These are phyloP conservation scores for Xestia rhomboidea DNA, from an alignment of 2,888 invertebrate species.

Conservation along the genomic window DNA sequence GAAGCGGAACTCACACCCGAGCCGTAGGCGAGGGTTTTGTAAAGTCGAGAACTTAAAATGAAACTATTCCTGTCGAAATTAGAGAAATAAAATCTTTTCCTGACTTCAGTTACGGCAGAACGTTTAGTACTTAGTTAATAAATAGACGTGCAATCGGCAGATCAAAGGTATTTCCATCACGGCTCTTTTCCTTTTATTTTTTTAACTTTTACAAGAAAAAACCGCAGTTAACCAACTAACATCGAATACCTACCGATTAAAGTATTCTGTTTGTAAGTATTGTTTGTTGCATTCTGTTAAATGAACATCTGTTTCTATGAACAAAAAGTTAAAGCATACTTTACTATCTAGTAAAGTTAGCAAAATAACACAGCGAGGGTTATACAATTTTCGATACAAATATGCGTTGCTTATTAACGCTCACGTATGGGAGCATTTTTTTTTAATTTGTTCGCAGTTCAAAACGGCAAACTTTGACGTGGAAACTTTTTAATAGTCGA, in stretches of 20 bases:
- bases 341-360: conserved; percentile 67
- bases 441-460: conserved; percentile 76
- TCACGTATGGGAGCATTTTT: conserved; percentile 57
- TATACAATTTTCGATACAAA: conserved; percentile 72
- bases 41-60: too few relatives aligned
- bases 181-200: conserved; percentile 6
- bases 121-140: not conserved
- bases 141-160: conserved; percentile 1
- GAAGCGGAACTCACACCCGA: too few relatives aligned
- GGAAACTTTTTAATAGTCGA: conserved; percentile 77
- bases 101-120: not conserved
- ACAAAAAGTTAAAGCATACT: conserved; percentile 58
- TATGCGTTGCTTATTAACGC: conserved; percentile 69
- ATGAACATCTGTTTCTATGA: conserved; percentile 18
- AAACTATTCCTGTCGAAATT: not conserved
- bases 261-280: not conserved
- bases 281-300: not conserved
- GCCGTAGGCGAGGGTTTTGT: too few relatives aligned
- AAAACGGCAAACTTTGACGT: conserved; percentile 78
- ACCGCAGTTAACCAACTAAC: conserved; percentile 7
- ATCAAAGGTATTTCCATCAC: not conserved
- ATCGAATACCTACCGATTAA: conserved; percentile 31
- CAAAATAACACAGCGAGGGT: conserved; percentile 68
- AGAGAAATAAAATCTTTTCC: not conserved
- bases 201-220: conserved; percentile 17